A percentile compares a stretch with the other conserved stretches of the same genome.
phyloP scores from a whole-genome alignment of 2,888 invertebrate genomes.

The Sarcophaga caerulescens region DNA sequence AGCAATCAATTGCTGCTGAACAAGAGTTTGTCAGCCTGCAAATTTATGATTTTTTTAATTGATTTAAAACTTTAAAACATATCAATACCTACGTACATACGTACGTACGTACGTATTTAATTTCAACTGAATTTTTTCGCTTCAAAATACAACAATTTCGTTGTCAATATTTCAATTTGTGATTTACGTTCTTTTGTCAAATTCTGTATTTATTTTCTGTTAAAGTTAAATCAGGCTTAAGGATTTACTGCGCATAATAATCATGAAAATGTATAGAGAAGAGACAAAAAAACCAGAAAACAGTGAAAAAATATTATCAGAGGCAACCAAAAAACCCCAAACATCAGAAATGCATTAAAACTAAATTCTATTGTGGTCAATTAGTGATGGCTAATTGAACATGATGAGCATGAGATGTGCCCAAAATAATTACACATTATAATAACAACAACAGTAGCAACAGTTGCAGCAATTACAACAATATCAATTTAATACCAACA shows the following conservation, averaged over 20 bases:
- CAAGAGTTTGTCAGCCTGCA: no score
- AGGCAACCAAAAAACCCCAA: conserved; percentile 11
- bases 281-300: conserved; percentile 12
- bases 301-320: neutral
- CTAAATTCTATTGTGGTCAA: conserved; percentile 66
- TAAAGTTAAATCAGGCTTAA: conserved; percentile 45
- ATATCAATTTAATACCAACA: neutral
- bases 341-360: conserved; percentile 67
- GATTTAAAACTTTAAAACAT: no score
- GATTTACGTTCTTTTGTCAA: neutral
- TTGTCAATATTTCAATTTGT: no score
- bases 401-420: conserved; percentile 46
- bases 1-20: no score
- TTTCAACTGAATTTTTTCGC: no score
- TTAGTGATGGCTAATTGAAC: conserved; percentile 67
- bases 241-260: neutral
- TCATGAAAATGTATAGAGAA: neutral
- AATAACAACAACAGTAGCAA: neutral
- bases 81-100: no score
- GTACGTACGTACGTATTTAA: no score
- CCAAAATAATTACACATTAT: conserved; percentile 55
- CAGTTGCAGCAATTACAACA: neutral
- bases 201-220: neutral
- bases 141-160: no score
- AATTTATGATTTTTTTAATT: no score